phyloP scores from a whole-genome alignment of 2,113 vertebrate genomes.

The Morphnarchus princeps region DNA sequence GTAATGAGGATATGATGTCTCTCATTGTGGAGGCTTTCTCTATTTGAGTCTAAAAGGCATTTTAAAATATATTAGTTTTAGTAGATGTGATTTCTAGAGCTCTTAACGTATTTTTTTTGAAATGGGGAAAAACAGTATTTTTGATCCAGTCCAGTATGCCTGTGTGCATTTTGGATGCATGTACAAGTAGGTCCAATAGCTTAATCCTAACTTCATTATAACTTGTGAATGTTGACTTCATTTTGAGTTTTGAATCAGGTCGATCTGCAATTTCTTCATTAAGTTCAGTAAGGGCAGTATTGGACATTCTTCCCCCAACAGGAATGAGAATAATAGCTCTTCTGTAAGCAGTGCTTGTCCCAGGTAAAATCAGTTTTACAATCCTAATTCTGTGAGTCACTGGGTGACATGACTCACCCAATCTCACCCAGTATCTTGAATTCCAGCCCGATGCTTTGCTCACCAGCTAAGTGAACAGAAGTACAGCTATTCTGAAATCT shows the following conservation, averaged over 20 bases:
- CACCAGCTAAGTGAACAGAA: constrained; percentile 17
- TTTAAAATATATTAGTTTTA: background rate
- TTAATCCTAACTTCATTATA: background rate
- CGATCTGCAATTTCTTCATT: background rate
- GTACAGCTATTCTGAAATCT: constrained; percentile 29
- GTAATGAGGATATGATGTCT: background rate
- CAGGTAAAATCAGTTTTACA: background rate
- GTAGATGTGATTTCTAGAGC: background rate
- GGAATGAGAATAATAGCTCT: background rate
- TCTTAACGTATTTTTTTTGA: background rate
- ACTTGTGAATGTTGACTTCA: background rate
- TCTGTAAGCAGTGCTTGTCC: background rate
- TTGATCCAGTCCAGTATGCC: background rate
- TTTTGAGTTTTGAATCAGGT: background rate
- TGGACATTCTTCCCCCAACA: background rate
- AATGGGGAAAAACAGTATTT: background rate
- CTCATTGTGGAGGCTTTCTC: background rate
- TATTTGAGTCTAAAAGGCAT: background rate
- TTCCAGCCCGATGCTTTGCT: background rate
- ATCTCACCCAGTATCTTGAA: background rate
- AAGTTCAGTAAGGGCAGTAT: background rate
- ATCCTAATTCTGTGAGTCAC: constrained; percentile 34
- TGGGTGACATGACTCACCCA: background rate
- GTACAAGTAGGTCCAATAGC: background rate
- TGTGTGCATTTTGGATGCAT: background rate